phyloP scores from a whole-genome alignment of 1,140 invertebrate species.

The Chironomus striatipennis region DNA sequence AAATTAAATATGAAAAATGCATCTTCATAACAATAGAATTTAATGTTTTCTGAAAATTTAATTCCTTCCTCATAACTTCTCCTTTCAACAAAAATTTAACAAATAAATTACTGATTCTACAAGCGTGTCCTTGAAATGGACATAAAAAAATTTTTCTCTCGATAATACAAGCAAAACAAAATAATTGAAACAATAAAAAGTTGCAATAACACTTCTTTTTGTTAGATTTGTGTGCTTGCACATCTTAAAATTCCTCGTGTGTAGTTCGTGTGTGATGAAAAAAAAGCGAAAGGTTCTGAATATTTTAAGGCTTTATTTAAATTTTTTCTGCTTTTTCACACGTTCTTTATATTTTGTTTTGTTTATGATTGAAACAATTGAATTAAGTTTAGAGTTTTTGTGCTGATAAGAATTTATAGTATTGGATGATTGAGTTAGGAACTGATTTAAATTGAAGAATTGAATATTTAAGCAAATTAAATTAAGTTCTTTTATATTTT shows the following conservation, averaged over 20 bases:
- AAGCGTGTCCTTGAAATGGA: no score
- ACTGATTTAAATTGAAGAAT: no score
- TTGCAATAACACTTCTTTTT: no score
- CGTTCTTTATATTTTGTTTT: not conserved
- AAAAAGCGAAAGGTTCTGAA: constrained; percentile 1
- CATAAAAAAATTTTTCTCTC: not conserved
- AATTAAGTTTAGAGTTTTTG: no score
- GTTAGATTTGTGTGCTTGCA: not conserved
- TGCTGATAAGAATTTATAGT: no score
- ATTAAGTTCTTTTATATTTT: no score
- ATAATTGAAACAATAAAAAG: not conserved
- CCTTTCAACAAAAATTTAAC: not conserved
- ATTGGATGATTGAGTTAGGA: no score
- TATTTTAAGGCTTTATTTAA: not conserved
- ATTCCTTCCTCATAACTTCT: not conserved
- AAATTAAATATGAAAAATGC: not conserved
- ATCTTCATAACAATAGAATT: not conserved
- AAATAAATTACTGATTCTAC: no score
- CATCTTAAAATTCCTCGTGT: constrained; percentile 4
- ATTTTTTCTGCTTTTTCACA: not conserved
- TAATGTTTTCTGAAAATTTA: not conserved
- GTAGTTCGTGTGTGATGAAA: not conserved
- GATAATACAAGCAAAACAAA: not conserved
- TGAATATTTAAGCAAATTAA: no score
- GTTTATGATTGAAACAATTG: not conserved